Evolutionary conservation across 2,888 invertebrate genomes (phyloP).

Genomic region (Cerceris rybyensis): DNA sequence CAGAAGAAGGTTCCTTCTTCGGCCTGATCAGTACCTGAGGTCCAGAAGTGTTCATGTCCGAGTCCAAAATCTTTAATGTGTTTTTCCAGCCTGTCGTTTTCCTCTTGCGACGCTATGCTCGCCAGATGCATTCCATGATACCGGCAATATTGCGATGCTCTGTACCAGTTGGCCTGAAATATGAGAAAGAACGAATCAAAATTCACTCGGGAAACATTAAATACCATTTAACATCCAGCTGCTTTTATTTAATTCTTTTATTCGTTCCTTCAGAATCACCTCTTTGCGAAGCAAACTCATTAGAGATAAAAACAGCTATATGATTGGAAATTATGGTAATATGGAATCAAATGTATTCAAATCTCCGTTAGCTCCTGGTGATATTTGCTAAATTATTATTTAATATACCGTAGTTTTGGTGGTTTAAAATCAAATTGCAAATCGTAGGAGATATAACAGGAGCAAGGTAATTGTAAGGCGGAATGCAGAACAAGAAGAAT

Average conservation of each 20-base stretch:
- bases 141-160: slow-evolving; percentile 94
- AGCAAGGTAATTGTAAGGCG: too few species aligned
- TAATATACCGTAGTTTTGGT: too few species aligned
- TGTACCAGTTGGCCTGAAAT: slow-evolving; percentile 94
- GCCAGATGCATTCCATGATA: slow-evolving; percentile 97
- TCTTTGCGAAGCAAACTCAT: too few species aligned
- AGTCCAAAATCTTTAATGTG: slow-evolving; percentile 94
- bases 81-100: slow-evolving; percentile 94
- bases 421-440: too few species aligned
- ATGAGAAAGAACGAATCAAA: slow-evolving; percentile 8
- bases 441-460: too few species aligned
- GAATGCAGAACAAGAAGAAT: too few species aligned
- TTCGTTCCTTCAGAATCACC: neutral
- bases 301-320: too few species aligned
- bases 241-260: neutral
- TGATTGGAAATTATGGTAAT: too few species aligned
- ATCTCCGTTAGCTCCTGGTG: too few species aligned
- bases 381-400: too few species aligned
- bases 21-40: slow-evolving; percentile 94
- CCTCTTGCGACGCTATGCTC: slow-evolving; percentile 94
- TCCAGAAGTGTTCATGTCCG: slow-evolving; percentile 96
- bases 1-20: slow-evolving; percentile 96
- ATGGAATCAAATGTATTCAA: too few species aligned
- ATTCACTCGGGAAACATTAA: slow-evolving; percentile 7
- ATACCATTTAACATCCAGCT: neutral